phyloP scores from a whole-genome alignment of 2,888 invertebrate genomes.

The Tortrix viridana region DNA sequence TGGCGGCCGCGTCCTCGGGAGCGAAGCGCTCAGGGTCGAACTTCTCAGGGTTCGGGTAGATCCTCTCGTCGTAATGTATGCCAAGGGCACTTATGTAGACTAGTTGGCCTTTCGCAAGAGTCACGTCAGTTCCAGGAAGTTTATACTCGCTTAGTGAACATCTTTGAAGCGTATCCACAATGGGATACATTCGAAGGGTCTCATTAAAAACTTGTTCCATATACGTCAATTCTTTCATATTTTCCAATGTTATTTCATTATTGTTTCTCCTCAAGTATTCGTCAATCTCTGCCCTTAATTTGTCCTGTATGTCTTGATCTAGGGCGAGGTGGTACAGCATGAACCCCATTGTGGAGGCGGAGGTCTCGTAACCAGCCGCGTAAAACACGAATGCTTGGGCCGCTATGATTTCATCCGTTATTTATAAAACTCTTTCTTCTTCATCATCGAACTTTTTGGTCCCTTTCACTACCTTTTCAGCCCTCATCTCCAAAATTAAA shows the following conservation, averaged over 20 bases:
- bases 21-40: conserved; percentile 54
- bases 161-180: conserved; percentile 61
- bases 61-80: conserved; percentile 64
- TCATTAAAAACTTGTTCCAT: conserved; percentile 68
- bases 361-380: conserved; percentile 73
- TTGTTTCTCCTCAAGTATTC: conserved; percentile 50
- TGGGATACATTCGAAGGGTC: conserved; percentile 71
- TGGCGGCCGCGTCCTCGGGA: conserved; percentile 40
- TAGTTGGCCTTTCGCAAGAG: conserved; percentile 49
- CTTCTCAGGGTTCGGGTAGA: conserved; percentile 52
- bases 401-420: conserved; percentile 58
- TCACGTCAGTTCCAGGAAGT: conserved; percentile 55
- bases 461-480: conserved; percentile 18
- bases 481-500: conserved; percentile 36
- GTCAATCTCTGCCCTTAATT: conserved; percentile 58
- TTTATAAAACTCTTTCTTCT: conserved; percentile 43
- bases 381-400: conserved; percentile 74
- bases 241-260: conserved; percentile 63
- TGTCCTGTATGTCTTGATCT: conserved; percentile 65
- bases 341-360: conserved; percentile 65
- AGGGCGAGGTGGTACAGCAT: conserved; percentile 61
- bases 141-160: conserved; percentile 55
- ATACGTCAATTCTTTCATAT: conserved; percentile 64
- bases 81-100: conserved; percentile 53
- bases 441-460: conserved; percentile 17